These are phyloP conservation scores for Agapornis canus DNA, from an alignment of 2,797 vertebrate species.

Conservation along the genomic window DNA sequence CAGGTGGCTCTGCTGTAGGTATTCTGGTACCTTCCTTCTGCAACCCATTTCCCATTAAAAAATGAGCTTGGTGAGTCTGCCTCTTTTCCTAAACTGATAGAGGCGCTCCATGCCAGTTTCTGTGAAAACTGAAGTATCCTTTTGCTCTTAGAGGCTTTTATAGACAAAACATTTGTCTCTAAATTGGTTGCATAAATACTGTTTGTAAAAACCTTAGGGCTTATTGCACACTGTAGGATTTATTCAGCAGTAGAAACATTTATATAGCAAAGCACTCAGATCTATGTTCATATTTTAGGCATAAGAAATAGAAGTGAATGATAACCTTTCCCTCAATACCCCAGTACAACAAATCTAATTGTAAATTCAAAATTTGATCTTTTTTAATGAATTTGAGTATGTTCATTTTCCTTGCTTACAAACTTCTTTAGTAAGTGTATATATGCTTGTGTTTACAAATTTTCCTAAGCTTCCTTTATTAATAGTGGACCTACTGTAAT, in stretches of 20 bases:
- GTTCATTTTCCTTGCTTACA: background rate
- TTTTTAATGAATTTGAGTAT: background rate
- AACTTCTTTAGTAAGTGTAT: background rate
- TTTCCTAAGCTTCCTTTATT: background rate
- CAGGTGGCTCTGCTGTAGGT: background rate
- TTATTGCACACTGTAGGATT: background rate
- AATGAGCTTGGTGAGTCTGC: background rate
- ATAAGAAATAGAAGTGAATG: background rate
- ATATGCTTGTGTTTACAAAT: background rate
- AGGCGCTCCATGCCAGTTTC: background rate
- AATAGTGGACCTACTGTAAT: background rate
- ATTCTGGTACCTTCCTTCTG: background rate
- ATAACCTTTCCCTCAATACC: background rate
- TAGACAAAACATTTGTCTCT: background rate
- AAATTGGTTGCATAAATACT: background rate
- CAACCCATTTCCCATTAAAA: background rate
- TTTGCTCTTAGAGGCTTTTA: background rate
- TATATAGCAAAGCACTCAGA: background rate
- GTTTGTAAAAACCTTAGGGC: background rate
- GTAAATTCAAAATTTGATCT: background rate
- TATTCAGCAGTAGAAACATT: background rate
- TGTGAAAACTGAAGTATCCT: background rate
- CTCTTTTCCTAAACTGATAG: background rate
- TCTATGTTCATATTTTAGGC: background rate
- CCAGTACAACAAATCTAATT: background rate